A percentile compares a stretch with the other conserved stretches of the same genome.
Evolutionary conservation across 2,113 vertebrate genomes (phyloP).

Genomic region (Strix uralensis): DNA sequence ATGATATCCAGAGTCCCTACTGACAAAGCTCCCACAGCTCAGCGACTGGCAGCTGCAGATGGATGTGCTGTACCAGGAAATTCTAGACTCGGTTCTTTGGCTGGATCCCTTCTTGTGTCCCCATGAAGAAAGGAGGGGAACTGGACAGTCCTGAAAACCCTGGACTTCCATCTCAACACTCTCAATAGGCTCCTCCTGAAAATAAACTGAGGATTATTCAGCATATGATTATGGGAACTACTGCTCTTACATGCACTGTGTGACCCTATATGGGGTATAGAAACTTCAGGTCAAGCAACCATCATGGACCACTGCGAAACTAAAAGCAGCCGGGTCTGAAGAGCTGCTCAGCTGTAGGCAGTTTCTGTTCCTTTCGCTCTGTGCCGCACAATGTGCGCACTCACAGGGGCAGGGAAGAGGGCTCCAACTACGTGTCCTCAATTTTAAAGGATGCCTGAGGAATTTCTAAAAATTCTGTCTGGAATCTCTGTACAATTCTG

Average conservation of each 20-base stretch:
- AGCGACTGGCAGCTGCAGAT: background rate
- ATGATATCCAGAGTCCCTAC: background rate
- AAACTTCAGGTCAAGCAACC: background rate
- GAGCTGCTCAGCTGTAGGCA: background rate
- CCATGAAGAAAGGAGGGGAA: background rate
- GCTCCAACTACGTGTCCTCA: background rate
- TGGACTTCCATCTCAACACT: background rate
- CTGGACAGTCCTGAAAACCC: background rate
- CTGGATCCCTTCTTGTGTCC: background rate
- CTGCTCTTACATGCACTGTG: background rate
- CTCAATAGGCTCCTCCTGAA: background rate
- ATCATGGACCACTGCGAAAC: fast-evolving
- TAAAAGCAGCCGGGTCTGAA: background rate
- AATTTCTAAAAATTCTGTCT: background rate
- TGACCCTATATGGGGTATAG: background rate
- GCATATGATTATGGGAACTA: background rate
- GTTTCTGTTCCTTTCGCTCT: background rate
- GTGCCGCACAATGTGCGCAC: fast-evolving
- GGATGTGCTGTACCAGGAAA: background rate
- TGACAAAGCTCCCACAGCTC: background rate
- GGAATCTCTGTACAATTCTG: background rate
- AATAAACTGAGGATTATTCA: background rate
- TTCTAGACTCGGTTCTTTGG: background rate
- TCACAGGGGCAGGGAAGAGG: background rate
- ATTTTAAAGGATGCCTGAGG: background rate